A percentile compares a stretch with the other conserved stretches of the same genome.
Evolutionary conservation across 2,113 vertebrate species (phyloP).

Genomic region (Pedionomus torquatus): DNA sequence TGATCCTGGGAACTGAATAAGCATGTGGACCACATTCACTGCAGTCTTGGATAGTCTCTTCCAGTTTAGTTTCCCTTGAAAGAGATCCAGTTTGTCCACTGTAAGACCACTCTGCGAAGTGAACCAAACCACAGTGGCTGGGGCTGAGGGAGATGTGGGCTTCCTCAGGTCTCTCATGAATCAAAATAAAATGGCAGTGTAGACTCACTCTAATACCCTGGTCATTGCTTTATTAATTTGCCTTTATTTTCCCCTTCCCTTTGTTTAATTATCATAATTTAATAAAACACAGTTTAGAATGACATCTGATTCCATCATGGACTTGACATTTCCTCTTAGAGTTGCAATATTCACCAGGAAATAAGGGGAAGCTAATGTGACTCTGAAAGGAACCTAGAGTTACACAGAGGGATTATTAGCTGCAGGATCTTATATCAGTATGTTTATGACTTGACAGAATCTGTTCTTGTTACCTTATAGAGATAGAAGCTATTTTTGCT

Average conservation of each 20-base stretch:
- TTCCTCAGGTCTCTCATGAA: not conserved
- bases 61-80: not conserved
- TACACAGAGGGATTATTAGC: not conserved
- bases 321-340: not conserved
- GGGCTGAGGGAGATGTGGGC: not conserved
- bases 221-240: not conserved
- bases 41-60: not conserved
- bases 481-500: not conserved
- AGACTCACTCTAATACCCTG: rapidly evolving
- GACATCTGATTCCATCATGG: not conserved
- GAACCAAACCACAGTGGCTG: not conserved
- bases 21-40: not conserved
- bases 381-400: not conserved
- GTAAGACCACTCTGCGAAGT: not conserved
- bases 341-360: not conserved
- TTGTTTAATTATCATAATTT: not conserved
- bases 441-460: not conserved
- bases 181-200: not conserved
- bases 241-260: not conserved
- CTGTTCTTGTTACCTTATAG: not conserved
- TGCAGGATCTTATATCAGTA: not conserved
- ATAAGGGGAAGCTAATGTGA: not conserved
- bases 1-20: not conserved
- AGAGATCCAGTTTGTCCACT: not conserved
- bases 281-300: not conserved